Evolutionary conservation across 2,113 vertebrate genomes (phyloP).

Genomic region (Oryzias celebensis): DNA sequence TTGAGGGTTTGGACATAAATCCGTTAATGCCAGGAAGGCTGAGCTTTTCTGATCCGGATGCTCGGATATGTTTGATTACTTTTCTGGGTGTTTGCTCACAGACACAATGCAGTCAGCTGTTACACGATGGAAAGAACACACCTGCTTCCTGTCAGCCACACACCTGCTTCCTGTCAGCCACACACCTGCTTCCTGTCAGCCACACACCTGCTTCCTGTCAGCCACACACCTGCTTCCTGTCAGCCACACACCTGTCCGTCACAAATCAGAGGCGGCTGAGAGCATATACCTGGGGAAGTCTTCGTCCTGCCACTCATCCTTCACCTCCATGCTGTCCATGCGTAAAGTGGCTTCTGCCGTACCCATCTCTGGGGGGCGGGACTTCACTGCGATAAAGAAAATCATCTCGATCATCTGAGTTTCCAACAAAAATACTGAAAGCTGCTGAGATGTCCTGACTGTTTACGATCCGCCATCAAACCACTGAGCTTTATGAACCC

Average conservation of each 20-base stretch:
- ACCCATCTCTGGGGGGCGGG: slow-evolving; percentile 61
- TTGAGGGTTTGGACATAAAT: not conserved
- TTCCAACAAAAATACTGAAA: too few species aligned
- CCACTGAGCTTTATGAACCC: too few species aligned
- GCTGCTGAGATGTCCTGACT: too few species aligned
- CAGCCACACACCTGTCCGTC: not conserved
- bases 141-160: slow-evolving; percentile 35
- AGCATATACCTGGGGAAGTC: slow-evolving; percentile 87
- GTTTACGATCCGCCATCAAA: too few species aligned
- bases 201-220: slow-evolving; percentile 14
- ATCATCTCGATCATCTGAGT: too few species aligned
- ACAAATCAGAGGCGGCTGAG: not conserved
- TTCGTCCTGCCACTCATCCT: slow-evolving; percentile 97
- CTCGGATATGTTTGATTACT: slow-evolving; percentile 5
- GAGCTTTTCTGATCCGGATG: slow-evolving; percentile 4
- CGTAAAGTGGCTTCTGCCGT: slow-evolving; percentile 80
- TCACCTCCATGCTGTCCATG: slow-evolving; percentile 95
- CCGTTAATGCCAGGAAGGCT: not conserved
- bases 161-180: too few species aligned
- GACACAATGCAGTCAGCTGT: slow-evolving; percentile 59
- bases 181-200: slow-evolving; percentile 12
- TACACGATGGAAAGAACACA: slow-evolving; percentile 47
- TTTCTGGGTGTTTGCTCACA: slow-evolving; percentile 16
- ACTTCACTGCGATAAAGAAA: slow-evolving; percentile 40
- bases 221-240: slow-evolving; percentile 49